Base-by-base conservation (phyloP, 1,140 invertebrate genomes). In the Drosophila yakuba region DNA sequence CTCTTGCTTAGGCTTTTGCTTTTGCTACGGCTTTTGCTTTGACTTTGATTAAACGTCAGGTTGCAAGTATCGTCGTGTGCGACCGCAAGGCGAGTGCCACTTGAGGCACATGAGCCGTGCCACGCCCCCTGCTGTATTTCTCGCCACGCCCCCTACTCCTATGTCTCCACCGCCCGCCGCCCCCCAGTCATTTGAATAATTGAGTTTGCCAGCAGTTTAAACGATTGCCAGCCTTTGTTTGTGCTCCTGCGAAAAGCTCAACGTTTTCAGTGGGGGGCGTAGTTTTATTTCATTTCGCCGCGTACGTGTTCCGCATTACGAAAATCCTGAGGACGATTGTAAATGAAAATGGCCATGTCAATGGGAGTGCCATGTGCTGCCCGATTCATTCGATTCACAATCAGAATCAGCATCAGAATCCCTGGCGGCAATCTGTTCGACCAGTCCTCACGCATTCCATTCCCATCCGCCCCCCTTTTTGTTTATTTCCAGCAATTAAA, bases 1-100 rank as follows among this genome's bases (percentile, higher is more conserved):
- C 50, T 52, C 50, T 51, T 4, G 32, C 50, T 36, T 36, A 39
- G 60, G 47, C 41, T 63, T 64, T 56, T 43, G 28, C 12, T 36
- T 23, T 80, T 0, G 25, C 4, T 25, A 4, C 4, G 23, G 43
- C n/a, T 63, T 69, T 23, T 48, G 55, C 23, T 64, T 61, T 63
- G 48, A 48, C 64, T 61, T 80, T 89, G 84, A 89, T 89, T 89
- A 89, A 89, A 89, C 78, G 77, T 72, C 84, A 89, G 80, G 80
- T 90, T 89, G 80, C 77, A 59, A 68, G 74, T 78, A 78, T 83
- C 74, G 58, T 45, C 63, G 60, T 17, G 63, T 38, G 71, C 58
- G 58, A 59, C 80, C 80, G 57, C 75, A 78, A 78, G 54, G 60
- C 69, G 69, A 78, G 64, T 64, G 63, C 44, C 68, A 88, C 75